phyloP scores from a whole-genome alignment of 2,888 invertebrate species.

The Hydrotaea cyrtoneurina region DNA sequence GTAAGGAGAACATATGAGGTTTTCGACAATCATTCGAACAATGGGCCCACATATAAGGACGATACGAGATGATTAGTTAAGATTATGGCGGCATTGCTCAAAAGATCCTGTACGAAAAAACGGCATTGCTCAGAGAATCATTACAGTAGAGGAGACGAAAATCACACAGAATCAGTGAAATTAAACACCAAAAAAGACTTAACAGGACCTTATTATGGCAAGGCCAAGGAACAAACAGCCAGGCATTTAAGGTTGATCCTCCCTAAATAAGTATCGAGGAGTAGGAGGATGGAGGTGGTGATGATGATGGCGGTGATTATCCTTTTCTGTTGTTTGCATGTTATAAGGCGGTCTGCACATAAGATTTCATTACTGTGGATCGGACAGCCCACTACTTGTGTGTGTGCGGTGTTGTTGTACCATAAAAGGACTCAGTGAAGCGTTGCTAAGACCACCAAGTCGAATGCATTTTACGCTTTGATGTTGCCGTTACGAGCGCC shows the following conservation, averaged over 20 bases:
- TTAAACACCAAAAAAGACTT: constrained; percentile 69
- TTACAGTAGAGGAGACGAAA: constrained; percentile 52
- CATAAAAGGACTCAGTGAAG: constrained; percentile 69
- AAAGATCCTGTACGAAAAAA: constrained; percentile 45
- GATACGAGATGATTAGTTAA: constrained; percentile 30
- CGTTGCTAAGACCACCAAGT: constrained; percentile 79
- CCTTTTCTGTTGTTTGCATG: constrained; percentile 22
- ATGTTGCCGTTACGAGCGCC: constrained; percentile 78
- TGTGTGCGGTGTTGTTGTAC: constrained; percentile 38
- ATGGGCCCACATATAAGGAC: constrained; percentile 23
- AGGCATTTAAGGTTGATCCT: constrained; percentile 33
- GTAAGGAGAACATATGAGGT: constrained; percentile 40
- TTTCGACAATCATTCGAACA: constrained; percentile 21
- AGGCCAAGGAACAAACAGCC: constrained; percentile 19
- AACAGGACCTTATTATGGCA: constrained; percentile 66
- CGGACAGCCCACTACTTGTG: constrained; percentile 46
- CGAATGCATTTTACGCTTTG: constrained; percentile 79
- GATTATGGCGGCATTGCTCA: constrained; percentile 53
- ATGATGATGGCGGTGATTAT: constrained; percentile 56
- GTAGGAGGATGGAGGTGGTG: not conserved
- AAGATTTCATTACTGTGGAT: constrained; percentile 19
- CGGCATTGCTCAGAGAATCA: constrained; percentile 7
- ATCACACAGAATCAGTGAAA: constrained; percentile 70
- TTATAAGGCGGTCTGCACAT: constrained; percentile 48
- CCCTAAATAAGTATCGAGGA: constrained; percentile 40